A percentile compares a stretch with the other conserved stretches of the same genome.
Conservation (phyloP, 2,113 vertebrate genomes). For the Channa maculata region DNA sequence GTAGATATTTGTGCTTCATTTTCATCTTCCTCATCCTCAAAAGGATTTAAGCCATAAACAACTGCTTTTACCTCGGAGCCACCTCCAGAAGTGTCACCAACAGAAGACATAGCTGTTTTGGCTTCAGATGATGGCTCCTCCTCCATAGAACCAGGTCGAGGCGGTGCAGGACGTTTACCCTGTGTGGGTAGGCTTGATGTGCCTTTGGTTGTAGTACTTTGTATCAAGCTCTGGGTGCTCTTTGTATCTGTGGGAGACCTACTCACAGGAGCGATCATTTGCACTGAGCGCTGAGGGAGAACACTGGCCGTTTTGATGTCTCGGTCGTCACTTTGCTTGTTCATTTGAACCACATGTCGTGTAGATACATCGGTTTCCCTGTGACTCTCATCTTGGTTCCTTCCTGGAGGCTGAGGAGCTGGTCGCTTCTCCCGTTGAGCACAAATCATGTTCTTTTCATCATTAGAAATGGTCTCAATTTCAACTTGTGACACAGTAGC, state of each 20-base stretch:
- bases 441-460: slow-evolving; percentile 39
- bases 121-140: slow-evolving; percentile 11
- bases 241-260: slow-evolving; percentile 23
- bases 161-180: slow-evolving; percentile 70
- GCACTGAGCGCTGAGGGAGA: slow-evolving; percentile 44
- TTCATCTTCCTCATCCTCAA: slow-evolving; percentile 59
- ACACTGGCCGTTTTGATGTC: slow-evolving; percentile 47
- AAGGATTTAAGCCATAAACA: slow-evolving; percentile 57
- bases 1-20: neutral
- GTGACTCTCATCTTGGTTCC: slow-evolving; percentile 19
- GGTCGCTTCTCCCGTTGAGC: slow-evolving; percentile 58
- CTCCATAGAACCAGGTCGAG: slow-evolving; percentile 39
- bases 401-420: slow-evolving; percentile 75
- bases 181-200: slow-evolving; percentile 27
- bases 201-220: neutral
- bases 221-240: slow-evolving; percentile 1
- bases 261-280: slow-evolving; percentile 39
- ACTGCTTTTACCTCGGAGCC: slow-evolving; percentile 2
- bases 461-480: neutral
- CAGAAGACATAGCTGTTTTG: neutral
- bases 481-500: neutral
- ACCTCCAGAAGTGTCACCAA: neutral
- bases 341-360: slow-evolving; percentile 5
- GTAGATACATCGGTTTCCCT: slow-evolving; percentile 7
- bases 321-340: slow-evolving; percentile 50